phyloP scores from a whole-genome alignment of 2,113 vertebrate genomes.

The Nettapus auritus region DNA sequence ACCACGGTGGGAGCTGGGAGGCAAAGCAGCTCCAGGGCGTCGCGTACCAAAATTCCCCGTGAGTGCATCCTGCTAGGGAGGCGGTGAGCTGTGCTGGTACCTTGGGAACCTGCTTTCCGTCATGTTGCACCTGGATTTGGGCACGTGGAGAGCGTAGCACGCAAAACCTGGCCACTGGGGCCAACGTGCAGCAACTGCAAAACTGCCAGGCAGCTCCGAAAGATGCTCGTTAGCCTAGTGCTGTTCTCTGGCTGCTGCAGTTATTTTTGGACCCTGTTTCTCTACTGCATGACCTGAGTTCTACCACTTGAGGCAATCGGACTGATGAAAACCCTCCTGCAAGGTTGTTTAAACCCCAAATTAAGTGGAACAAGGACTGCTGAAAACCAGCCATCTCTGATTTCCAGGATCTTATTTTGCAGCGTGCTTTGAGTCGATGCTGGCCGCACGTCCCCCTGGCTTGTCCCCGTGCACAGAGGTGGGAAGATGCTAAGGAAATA shows the following conservation, averaged over 20 bases:
- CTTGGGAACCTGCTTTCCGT: not conserved
- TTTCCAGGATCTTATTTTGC: not conserved
- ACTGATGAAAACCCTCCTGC: not conserved
- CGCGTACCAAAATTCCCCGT: accelerated
- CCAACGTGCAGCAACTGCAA: too few species aligned
- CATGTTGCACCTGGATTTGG: accelerated
- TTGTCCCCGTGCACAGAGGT: not conserved
- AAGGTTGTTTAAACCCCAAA: not conserved
- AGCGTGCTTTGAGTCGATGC: not conserved
- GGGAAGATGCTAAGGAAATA: not conserved
- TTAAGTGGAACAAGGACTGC: not conserved
- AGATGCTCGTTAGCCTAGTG: not conserved
- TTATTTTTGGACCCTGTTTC: not conserved
- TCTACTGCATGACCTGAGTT: not conserved
- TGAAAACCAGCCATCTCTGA: not conserved
- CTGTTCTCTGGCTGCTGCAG: not conserved
- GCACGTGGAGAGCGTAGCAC: not conserved
- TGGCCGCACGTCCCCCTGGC: not conserved
- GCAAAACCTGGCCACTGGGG: accelerated
- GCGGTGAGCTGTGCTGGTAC: accelerated
- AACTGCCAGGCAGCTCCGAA: not conserved
- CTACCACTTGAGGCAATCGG: not conserved
- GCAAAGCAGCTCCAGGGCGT: not conserved
- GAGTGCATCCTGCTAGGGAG: not conserved
- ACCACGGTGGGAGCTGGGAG: accelerated